Evolutionary conservation across 1,140 invertebrate species (phyloP), one percentile per base, ranked within the genome.

Genomic region (Drosophila obscura): DNA sequence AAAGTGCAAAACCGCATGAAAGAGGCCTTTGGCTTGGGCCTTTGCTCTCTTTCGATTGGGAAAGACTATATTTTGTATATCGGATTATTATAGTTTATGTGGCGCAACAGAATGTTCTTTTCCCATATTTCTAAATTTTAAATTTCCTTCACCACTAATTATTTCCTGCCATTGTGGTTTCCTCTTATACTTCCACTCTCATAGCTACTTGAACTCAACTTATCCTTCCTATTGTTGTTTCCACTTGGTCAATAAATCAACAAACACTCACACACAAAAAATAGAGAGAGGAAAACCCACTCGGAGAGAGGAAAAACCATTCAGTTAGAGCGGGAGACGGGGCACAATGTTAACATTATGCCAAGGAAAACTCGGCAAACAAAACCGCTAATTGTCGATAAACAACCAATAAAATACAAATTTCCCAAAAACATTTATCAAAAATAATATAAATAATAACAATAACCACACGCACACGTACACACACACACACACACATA

Each of bases 371-470:
- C 72, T 73, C 61, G 61, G 57, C 82, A 87, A 87, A 88, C 83
- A 89, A 69, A 87, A 89, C 83, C 83, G 80, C 83, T 88, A 88
- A 88, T 88, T 88, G 83, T 88, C 83, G 84, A 88, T 88, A 88
- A 88, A 88, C 83, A 89, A 89, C 76, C 83, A 88, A 88, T 88
- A 88, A 88, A 88, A 88, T 89, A 88, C 84, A 80, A 88, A 88
- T 88, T 88, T 88, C 83, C 83, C 76, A 88, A 88, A 88, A 77
- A 72, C 83, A 88, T 88, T 89, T 89, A 88, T 88, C 83, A 88
- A 87, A 88, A 88, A 87, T 88, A 87, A 87, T 88, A 83, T 88
- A 87, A 87, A 88, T 87, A 87, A 87, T 87, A 87, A 88, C 83
- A 87, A 88, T 83, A 84, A 69, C 72, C 67, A 65, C 66, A 63